Evolutionary conservation across 2,113 vertebrate genomes (phyloP).

Genomic region (Thomomys bottae): DNA sequence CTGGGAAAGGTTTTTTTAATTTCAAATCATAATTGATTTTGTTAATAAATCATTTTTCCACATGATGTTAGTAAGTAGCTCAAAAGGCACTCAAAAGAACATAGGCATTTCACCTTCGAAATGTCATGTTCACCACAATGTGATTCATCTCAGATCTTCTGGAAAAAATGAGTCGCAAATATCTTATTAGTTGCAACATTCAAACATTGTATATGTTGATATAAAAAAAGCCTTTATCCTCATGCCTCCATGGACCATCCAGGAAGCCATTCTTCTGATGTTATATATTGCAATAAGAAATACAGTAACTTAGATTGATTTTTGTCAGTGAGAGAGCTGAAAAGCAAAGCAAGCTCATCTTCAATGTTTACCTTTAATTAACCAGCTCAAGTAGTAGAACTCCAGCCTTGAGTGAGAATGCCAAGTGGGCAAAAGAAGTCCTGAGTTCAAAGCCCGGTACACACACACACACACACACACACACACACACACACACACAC

Average conservation of each 20-base stretch:
- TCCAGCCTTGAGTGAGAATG: no score
- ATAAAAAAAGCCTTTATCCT: background rate
- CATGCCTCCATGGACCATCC: background rate
- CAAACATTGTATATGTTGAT: background rate
- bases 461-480: no score
- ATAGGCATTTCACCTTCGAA: background rate
- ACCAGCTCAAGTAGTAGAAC: no score
- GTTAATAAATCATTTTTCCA: conserved; percentile 48
- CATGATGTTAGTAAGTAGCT: background rate
- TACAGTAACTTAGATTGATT: background rate
- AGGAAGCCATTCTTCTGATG: background rate
- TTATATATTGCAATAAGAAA: conserved; percentile 28
- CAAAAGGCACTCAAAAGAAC: conserved; percentile 31
- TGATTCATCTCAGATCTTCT: conserved; percentile 24
- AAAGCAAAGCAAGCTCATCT: background rate
- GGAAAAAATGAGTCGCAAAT: conserved; percentile 30
- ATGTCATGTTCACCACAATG: background rate
- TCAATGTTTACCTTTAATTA: no score
- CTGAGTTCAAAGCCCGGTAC: no score
- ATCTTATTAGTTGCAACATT: conserved; percentile 27
- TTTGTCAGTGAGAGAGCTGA: conserved; percentile 42
- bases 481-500: no score
- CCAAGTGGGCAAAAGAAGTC: no score
- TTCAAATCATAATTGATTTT: conserved; percentile 55
- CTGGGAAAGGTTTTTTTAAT: conserved; percentile 51